Evolutionary conservation across 2,888 invertebrate species (phyloP).

Genomic region (Smittia aterrima): DNA sequence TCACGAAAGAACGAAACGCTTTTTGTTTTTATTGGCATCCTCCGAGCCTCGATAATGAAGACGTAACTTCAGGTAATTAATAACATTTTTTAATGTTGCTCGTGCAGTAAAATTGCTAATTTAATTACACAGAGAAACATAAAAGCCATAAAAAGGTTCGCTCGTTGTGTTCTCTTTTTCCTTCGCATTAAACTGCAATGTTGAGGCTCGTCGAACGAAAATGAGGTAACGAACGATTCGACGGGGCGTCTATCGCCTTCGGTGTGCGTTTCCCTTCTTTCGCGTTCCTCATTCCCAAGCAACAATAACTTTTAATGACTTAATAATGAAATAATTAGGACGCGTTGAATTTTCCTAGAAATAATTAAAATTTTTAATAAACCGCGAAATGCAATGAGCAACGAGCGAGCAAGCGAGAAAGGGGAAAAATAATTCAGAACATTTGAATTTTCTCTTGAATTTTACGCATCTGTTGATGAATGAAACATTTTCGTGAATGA

Average conservation of each 20-base stretch:
- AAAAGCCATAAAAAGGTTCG: conserved; percentile 27
- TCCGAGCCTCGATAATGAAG: conserved; percentile 33
- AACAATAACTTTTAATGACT: conserved; percentile 32
- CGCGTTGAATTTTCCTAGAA: conserved; percentile 38
- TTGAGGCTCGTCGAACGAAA: conserved; percentile 9
- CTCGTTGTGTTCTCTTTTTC: too few relatives aligned
- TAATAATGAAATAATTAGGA: conserved; percentile 42
- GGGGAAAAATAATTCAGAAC: conserved; percentile 7
- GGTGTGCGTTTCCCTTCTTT: not conserved
- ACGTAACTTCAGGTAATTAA: conserved; percentile 37
- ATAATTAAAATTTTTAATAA: conserved; percentile 41
- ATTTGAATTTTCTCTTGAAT: conserved; percentile 39
- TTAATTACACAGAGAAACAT: conserved; percentile 34
- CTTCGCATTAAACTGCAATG: conserved; percentile 22
- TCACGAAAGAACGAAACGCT: not conserved
- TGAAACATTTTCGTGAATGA: conserved; percentile 31
- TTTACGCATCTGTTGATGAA: conserved; percentile 41
- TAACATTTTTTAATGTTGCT: conserved; percentile 27
- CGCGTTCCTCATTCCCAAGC: not conserved
- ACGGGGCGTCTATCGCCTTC: conserved; percentile 1
- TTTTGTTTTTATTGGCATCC: conserved; percentile 28
- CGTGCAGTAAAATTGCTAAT: conserved; percentile 41
- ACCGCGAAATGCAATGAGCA: conserved; percentile 24
- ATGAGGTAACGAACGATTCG: conserved; percentile 9
- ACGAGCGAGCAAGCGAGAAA: not conserved